These are phyloP conservation scores for Mungos mungo DNA, from an alignment of 2,113 vertebrate genomes.

Conservation along the genomic window DNA sequence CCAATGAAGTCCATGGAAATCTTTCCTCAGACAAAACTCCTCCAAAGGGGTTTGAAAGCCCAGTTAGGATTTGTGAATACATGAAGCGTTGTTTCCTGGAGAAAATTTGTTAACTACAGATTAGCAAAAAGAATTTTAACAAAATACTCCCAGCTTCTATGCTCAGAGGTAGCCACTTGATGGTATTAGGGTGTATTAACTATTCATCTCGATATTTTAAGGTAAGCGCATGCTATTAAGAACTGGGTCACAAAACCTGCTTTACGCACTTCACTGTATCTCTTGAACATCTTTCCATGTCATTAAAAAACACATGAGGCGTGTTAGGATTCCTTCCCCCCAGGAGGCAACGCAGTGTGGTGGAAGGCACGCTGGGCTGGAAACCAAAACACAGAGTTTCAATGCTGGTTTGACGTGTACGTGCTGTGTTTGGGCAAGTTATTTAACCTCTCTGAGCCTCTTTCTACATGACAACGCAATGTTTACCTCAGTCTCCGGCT, in stretches of 20 bases:
- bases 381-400: not conserved
- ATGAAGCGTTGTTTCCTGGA: not conserved
- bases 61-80: not conserved
- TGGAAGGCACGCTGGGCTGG: not conserved
- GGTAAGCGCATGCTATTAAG: not conserved
- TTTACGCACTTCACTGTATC: not conserved
- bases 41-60: not conserved
- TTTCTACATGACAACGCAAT: not conserved
- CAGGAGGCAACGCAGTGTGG: not conserved
- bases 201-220: not conserved
- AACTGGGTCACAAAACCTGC: not conserved
- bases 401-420: not conserved
- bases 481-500: not conserved
- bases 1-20: not conserved
- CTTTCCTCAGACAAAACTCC: constrained; percentile 12
- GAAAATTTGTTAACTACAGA: constrained; percentile 10
- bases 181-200: not conserved
- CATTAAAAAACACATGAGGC: constrained; percentile 52
- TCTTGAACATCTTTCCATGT: constrained; percentile 15
- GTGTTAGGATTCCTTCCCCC: not conserved
- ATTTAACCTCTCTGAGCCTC: not conserved
- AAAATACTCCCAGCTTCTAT: not conserved
- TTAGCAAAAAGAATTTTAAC: not conserved
- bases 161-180: not conserved
- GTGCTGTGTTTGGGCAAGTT: not conserved